A percentile compares a stretch with the other conserved stretches of the same genome.
Conservation (phyloP, 2,113 vertebrate genomes). For the Perca flavescens region DNA sequence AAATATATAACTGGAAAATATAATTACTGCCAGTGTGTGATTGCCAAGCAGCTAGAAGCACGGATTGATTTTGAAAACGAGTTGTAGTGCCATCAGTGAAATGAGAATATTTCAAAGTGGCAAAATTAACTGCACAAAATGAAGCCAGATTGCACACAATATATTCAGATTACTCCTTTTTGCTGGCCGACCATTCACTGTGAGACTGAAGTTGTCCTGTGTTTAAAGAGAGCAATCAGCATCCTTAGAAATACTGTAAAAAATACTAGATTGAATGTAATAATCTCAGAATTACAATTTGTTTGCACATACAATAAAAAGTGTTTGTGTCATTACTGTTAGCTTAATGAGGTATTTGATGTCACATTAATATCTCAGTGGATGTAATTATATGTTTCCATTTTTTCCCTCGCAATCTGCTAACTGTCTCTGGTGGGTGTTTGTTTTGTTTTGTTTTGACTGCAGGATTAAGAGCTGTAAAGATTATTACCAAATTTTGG, state of each 20-base stretch:
- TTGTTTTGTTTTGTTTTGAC: constrained; percentile 3
- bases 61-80: neutral
- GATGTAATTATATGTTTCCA: neutral
- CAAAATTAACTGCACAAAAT: neutral
- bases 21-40: neutral
- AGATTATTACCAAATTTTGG: constrained; percentile 97
- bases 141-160: neutral
- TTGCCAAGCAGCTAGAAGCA: neutral
- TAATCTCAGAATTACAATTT: neutral
- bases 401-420: neutral
- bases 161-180: neutral
- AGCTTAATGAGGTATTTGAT: neutral
- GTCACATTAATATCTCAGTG: neutral
- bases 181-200: neutral
- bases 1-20: neutral
- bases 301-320: neutral
- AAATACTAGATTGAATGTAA: neutral
- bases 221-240: neutral
- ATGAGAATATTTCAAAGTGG: neutral
- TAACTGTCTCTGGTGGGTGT: neutral
- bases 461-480: constrained; percentile 96
- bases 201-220: neutral
- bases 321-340: neutral
- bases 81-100: neutral
- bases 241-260: neutral